Evolutionary conservation across 2,113 vertebrate genomes (phyloP), one percentile per base, ranked within the genome.

Genomic region (Bambusicola thoracicus): DNA sequence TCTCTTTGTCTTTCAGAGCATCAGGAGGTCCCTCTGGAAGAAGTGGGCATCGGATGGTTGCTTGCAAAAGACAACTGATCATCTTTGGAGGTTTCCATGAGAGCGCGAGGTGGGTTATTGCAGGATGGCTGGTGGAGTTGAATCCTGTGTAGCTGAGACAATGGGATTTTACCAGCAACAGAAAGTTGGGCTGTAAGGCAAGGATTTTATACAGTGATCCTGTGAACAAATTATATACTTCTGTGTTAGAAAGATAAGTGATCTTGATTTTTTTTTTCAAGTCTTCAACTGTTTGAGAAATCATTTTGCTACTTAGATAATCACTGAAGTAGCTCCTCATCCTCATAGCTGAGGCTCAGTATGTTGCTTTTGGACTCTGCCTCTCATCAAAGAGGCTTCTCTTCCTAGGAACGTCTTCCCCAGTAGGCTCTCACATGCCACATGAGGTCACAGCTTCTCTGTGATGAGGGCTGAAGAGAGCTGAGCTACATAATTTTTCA

Each of bases 51-150:
- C 97, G 99, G 32, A 99, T 99, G 99, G 98, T 98, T 10, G 97
- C 97, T 49, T 98, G 98, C 92, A 99, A 98, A 97, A 98, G 97
- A 80, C 99, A 99, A 55, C 97, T 99, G 79, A 92, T 99, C 10
- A 67, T 99, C 87, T 99, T 99, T 13, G 99, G 99, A 87, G 99
- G 99, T 20, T 99, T 99, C 96, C 99, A 99, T 25, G 99, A 99
- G 95, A 99, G 98, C 8, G 63, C 97, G 10, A 98, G 99, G 99
- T 99, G 43, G 7, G 97, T 95, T 30, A 1, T 6, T 46, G 49
- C 11, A 13, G 18, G 13, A 4, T 43, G 34, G 18, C 20, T 70
- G 30, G 4, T 56, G 11, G 10, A 58, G 7, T 25, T 25, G 41
- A 48, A 5, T 76, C 18, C n/a, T 55, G 8, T 69, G 41, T 49